Evolutionary conservation across 2,888 invertebrate genomes (phyloP), one percentile per base, ranked within the genome.

Genomic region (Teleogryllus oceanicus): DNA sequence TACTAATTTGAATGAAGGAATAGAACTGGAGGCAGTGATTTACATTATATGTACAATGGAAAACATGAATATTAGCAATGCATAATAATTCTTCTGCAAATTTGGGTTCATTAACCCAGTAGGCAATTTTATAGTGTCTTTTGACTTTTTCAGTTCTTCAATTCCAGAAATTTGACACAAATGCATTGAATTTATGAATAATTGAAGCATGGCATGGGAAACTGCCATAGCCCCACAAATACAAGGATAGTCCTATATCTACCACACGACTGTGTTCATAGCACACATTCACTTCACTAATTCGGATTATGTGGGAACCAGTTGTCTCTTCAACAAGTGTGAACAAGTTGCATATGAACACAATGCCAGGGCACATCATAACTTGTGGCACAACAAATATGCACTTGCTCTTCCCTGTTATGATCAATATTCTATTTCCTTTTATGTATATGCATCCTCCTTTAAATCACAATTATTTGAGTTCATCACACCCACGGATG

Each of bases 1-100:
- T 62, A 62, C 62, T 62, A 62, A 62, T n/a, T 62, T 62, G 62
- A 62, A 62, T 62, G 16, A 62, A 62, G 62, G n/a, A 62, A n/a
- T 62, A 62, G 62, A 62, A 62, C n/a, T n/a, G 16, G n/a, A 62
- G 62, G 62, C 62, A 62, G 62, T 62, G 62, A n/a, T 62, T 62
- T 62, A 62, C 13, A 62, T 62, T 18, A 18, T 62, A 62, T 62
- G n/a, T 62, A 62, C 62, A 62, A 62, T 62, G 62, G 62, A n/a
- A 62, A 62, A 62, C n/a, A 62, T 62, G 62, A 62, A 62, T 62
- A 13, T 62, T 62, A 62, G 13, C 62, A 18, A 62, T 62, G 62
- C n/a, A 62, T 62, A 62, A 62, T 62, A 62, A 13, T 18, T 62
- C 62, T 62, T 62, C 13, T 62, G 62, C n/a, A 62, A 62, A 62